phyloP scores from a whole-genome alignment of 2,797 vertebrate species.

The Pteropus rufus region DNA sequence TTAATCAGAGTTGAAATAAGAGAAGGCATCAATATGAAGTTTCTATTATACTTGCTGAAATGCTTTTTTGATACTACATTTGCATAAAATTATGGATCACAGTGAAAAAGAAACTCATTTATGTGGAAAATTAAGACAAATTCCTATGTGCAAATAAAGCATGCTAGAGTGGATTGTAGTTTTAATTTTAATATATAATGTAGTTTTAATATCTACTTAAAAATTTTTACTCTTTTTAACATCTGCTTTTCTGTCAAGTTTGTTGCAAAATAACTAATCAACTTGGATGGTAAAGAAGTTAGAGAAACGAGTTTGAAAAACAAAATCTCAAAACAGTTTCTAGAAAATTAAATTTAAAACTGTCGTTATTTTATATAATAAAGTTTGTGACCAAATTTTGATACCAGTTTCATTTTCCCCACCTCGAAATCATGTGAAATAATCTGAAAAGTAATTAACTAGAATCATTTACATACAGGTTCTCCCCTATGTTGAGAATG shows the following conservation, averaged over 20 bases:
- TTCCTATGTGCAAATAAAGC: constrained; percentile 13
- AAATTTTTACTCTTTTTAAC: not conserved
- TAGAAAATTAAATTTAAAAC: constrained; percentile 20
- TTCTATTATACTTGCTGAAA: not conserved
- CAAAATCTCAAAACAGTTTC: constrained; percentile 15
- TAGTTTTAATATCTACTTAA: not conserved
- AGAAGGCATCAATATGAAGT: not conserved
- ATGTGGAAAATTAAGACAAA: constrained; percentile 6
- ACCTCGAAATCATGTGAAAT: not conserved
- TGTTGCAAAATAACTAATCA: constrained; percentile 7
- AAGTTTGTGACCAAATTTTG: not conserved
- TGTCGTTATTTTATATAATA: not conserved
- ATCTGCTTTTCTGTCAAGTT: constrained; percentile 6
- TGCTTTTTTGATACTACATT: not conserved
- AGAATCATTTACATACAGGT: not conserved
- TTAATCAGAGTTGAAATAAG: not conserved
- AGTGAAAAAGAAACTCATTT: not conserved
- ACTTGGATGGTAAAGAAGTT: not conserved
- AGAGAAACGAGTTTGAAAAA: not conserved
- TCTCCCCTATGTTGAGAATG: not conserved
- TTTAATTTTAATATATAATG: not conserved
- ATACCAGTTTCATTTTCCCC: not conserved
- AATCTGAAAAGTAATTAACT: not conserved
- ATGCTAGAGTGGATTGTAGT: not conserved
- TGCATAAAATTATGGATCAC: not conserved